Base-by-base conservation (phyloP, 1,140 invertebrate species). In the Aphelenchoides besseyi region DNA sequence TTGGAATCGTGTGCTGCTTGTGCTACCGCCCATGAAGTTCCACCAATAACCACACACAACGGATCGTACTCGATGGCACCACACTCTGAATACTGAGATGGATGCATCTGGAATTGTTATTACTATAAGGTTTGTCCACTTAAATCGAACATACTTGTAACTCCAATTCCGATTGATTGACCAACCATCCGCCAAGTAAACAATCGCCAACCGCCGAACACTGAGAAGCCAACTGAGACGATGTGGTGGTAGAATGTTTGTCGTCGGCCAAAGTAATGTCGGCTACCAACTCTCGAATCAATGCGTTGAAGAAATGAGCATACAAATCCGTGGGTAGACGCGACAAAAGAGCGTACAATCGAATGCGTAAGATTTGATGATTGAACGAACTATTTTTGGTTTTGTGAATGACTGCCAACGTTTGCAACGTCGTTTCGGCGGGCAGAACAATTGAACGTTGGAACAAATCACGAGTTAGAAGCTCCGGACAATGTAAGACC, bases 131-230 rank as follows among this genome's bases (percentile, higher is more conserved):
- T 54, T 55, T 59, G 32, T 2, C 30, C 41, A 68, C 5, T 75
- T 2, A 29, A 23, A 67, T 12, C 8, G 3, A 48, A 35, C 28
- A 23, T 35, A 74, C 66, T 28, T 79, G 33, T 26, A 70, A n/a
- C 89, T 98, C 95, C 88, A 98, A 94, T 87, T 98, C 95, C 78
- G 98, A 94, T 41, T 91, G 91, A 85, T 97, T 93, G 84, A 95
- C 92, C 5, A 87, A 74, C 85, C 87, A 87, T n/a, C 85, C 86
- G n/a, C 86, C 86, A 2, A 88, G 77, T 8, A 88, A 85, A 52
- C 37, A 41, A 3, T 73, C 64, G 30, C 23, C 94, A 87, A 91
- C 92, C 91, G 29, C 91, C 90, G 41, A 93, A 86, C 71, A 96
- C 89, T 18, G 95, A 91, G 85, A 86, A 86, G 77, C 95, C 92